Conservation (phyloP, 2,797 vertebrate species). For the Catamblyrhynchus diadema region DNA sequence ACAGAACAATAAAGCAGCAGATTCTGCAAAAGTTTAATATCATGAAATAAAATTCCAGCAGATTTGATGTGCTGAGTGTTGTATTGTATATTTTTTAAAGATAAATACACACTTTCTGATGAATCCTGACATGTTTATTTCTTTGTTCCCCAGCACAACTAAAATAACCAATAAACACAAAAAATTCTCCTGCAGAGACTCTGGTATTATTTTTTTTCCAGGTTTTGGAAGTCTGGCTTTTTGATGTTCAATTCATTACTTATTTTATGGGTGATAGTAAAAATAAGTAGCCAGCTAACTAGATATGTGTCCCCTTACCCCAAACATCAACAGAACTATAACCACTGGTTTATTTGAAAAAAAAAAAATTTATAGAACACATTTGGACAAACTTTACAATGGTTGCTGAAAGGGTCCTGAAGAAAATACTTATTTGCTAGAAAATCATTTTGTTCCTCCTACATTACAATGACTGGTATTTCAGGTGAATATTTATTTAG, state of each 20-base stretch:
- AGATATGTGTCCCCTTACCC: background rate
- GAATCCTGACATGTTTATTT: conserved; percentile 42
- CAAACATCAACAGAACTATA: background rate
- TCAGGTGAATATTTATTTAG: background rate
- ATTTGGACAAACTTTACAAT: background rate
- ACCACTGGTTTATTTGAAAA: background rate
- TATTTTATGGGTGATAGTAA: conserved; percentile 15
- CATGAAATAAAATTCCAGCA: conserved; percentile 22
- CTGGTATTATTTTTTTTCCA: background rate
- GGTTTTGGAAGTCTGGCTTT: background rate
- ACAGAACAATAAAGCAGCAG: background rate
- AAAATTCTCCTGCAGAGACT: background rate
- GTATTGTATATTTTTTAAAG: background rate
- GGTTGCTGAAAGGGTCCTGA: background rate
- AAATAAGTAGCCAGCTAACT: background rate
- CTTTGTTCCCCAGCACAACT: background rate
- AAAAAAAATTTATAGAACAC: background rate
- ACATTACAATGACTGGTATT: background rate
- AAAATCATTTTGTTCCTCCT: background rate
- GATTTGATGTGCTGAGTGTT: background rate
- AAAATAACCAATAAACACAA: background rate
- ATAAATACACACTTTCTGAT: conserved; percentile 28
- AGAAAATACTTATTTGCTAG: background rate
- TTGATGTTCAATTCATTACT: conserved; percentile 18
- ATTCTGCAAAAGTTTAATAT: background rate